Percentiles rank a stretch among this genome's conserved stretches.
These are phyloP conservation scores for Drosophila borealis DNA, from an alignment of 2,888 invertebrate species.

Conservation along the genomic window DNA sequence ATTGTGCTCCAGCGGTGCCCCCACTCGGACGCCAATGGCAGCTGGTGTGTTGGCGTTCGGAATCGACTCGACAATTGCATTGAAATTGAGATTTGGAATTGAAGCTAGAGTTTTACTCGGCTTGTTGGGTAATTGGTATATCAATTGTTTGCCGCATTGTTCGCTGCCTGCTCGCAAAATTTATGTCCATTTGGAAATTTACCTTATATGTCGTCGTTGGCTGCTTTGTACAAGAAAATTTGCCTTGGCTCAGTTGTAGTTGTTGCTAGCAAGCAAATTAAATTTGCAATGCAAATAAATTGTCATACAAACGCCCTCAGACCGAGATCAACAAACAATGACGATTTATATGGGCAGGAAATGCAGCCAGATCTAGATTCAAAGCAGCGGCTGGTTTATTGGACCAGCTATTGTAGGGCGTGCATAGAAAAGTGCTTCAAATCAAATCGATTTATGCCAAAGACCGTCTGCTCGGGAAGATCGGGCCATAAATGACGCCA, in stretches of 20 bases:
- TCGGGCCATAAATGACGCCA: conserved; percentile 61
- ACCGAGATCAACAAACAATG: conserved; percentile 49
- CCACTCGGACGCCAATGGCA: conserved; percentile 9
- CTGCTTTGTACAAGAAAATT: conserved; percentile 58
- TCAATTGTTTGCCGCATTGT: conserved; percentile 66
- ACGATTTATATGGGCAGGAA: conserved; percentile 59
- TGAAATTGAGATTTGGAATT: conserved; percentile 4
- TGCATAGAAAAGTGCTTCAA: conserved; percentile 28
- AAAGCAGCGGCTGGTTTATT: background rate
- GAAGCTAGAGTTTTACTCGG: conserved; percentile 23
- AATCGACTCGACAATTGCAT: background rate
- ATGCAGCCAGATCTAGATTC: conserved; percentile 50
- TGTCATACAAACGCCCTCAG: conserved; percentile 70
- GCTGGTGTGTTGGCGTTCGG: conserved; percentile 38
- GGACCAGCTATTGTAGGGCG: conserved; percentile 28
- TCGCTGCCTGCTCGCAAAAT: conserved; percentile 41
- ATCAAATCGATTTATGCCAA: conserved; percentile 45
- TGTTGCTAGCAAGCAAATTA: conserved; percentile 49
- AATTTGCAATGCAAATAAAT: conserved; percentile 81
- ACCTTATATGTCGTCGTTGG: conserved; percentile 24
- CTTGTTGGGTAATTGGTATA: conserved; percentile 76
- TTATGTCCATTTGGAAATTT: conserved; percentile 45
- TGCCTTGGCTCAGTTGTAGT: conserved; percentile 42
- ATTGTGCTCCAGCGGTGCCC: conserved; percentile 40
- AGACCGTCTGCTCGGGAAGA: conserved; percentile 43